These are phyloP conservation scores for Odontocolon sp. DNA, from an alignment of 2,888 invertebrate species.

Conservation along the genomic window DNA sequence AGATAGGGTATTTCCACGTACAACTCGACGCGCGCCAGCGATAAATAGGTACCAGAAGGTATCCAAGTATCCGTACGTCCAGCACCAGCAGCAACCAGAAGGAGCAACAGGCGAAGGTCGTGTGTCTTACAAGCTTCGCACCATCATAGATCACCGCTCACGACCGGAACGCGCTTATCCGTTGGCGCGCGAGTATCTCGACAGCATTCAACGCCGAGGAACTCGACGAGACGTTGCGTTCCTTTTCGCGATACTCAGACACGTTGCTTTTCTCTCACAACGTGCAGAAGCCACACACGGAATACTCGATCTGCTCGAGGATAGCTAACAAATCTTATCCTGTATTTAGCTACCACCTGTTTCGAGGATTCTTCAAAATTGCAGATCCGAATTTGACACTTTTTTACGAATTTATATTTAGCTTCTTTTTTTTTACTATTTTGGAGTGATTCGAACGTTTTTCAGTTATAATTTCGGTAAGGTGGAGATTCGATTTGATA, in stretches of 20 bases:
- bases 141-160: conserved; percentile 59
- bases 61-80: conserved; percentile 12
- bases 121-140: conserved; percentile 55
- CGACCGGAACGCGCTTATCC: conserved; percentile 59
- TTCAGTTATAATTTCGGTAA: no score
- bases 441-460: no score
- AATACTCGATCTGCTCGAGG: not conserved
- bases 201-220: not conserved
- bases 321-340: no score
- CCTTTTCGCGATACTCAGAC: not conserved
- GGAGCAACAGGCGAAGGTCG: conserved; percentile 53
- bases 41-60: not conserved
- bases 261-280: not conserved
- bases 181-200: conserved; percentile 33
- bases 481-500: no score
- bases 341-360: no score
- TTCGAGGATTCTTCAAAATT: no score
- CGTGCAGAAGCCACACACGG: conserved; percentile 28
- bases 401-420: no score
- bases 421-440: no score
- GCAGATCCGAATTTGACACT: no score
- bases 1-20: not conserved
- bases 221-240: not conserved
- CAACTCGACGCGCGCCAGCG: conserved; percentile 1
- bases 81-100: conserved; percentile 23